A percentile compares a stretch with the other conserved stretches of the same genome.
Conservation (phyloP, 1,140 invertebrate species). For the Drosophila subobscura region DNA sequence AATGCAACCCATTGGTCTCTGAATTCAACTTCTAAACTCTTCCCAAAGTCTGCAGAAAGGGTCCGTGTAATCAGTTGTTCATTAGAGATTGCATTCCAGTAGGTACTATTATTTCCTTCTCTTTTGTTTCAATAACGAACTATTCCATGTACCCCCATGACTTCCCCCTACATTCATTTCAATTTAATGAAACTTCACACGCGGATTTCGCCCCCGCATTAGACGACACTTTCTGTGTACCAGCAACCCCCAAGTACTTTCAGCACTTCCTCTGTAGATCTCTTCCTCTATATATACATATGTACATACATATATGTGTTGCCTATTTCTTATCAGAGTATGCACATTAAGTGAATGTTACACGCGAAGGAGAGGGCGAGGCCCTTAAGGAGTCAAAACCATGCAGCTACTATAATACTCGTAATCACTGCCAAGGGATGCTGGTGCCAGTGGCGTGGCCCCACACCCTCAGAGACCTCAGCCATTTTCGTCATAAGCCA, state of each 20-base stretch:
- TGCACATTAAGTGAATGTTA: constrained; percentile 51
- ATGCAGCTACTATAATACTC: constrained; percentile 47
- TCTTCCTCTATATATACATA: not conserved
- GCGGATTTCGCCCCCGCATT: constrained; percentile 3
- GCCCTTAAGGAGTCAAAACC: constrained; percentile 59
- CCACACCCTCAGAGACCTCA: constrained; percentile 19
- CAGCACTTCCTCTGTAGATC: constrained; percentile 20
- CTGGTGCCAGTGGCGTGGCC: not conserved
- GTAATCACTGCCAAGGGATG: constrained; percentile 62
- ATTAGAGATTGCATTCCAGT: too few species aligned
- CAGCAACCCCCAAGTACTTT: constrained; percentile 16
- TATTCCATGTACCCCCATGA: constrained; percentile 17
- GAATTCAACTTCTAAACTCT: too few species aligned
- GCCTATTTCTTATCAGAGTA: constrained; percentile 37
- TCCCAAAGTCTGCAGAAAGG: too few species aligned
- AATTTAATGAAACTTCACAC: constrained; percentile 39
- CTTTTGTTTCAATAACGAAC: constrained; percentile 17
- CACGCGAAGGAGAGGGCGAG: constrained; percentile 29
- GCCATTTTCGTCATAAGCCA: constrained; percentile 60
- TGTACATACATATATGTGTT: not conserved
- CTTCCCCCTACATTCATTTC: constrained; percentile 20
- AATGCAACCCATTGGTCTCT: too few species aligned
- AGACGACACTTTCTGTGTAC: not conserved
- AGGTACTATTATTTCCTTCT: too few species aligned
- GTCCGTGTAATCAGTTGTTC: too few species aligned